Evolutionary conservation across 2,797 vertebrate genomes (phyloP), one percentile per base, ranked within the genome.

Genomic region (Echeneis naucrates): DNA sequence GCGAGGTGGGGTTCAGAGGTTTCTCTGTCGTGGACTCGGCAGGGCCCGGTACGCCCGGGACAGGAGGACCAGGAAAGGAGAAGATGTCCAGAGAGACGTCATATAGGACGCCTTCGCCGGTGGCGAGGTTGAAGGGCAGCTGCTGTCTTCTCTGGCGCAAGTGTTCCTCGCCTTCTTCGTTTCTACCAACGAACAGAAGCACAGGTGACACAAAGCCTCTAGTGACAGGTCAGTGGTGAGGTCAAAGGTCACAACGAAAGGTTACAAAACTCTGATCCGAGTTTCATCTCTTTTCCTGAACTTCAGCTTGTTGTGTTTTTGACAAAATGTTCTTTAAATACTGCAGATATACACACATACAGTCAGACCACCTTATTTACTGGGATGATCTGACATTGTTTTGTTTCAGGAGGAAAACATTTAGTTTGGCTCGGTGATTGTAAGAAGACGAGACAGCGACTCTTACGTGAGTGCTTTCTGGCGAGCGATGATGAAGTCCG

Each of bases 91-190:
- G 44, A 26, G 69, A 75, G 3, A 62, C 53, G 14, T 87, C 80
- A 2, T 91, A 92, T 2, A 92, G 81, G 44, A 90, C 81, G 0
- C 82, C 89, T 38, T 92, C 90, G 0, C 90, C 91, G 0, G 87
- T 83, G 70, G 90, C 60, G 0, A 91, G 67, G 76, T 68, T 82
- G 68, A 92, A 92, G 2, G 91, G 86, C 0, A 90, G 72, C 72
- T 89, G 85, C 79, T 67, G 60, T 23, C 77, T 73, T 11, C 91
- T 80, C 72, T 88, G 88, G 14, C 47, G 79, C 40, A 92, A 16
- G 30, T 92, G 87, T 27, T 92, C 89, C 71, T 91, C 91, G 10
- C 91, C 90, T 66, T 92, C 91, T n/a, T 91, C 84, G 4, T 92
- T 85, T 54, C 91, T 92, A 42, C 4, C 60, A 27, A 56, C 16